Evolutionary conservation across 37 sponge, comb jelly and placozoan species (phyloP).

Genomic region (Mnemiopsis leidyi): DNA sequence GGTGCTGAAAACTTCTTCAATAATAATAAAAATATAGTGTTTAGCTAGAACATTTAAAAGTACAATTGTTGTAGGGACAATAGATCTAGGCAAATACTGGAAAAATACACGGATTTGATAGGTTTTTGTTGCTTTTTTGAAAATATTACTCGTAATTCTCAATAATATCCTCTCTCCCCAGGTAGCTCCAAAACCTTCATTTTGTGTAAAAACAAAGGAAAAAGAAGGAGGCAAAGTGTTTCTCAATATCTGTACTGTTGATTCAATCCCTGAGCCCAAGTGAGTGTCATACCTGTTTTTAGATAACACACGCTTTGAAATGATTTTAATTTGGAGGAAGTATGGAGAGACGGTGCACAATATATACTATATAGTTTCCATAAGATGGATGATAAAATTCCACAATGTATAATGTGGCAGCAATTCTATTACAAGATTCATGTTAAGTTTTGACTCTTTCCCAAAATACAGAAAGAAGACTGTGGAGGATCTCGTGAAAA

Average conservation of each 20-base stretch:
- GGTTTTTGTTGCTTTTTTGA: too few relatives aligned
- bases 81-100: too few relatives aligned
- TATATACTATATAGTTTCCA: neutral
- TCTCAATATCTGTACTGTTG: constrained; percentile 16
- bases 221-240: constrained; percentile 17
- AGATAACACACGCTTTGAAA: neutral
- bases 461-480: constrained; percentile 25
- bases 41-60: too few relatives aligned
- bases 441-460: neutral
- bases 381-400: too few relatives aligned
- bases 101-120: too few relatives aligned
- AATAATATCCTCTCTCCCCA: too few relatives aligned
- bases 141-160: too few relatives aligned
- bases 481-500: constrained; percentile 29
- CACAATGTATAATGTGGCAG: too few relatives aligned
- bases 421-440: neutral
- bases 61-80: too few relatives aligned
- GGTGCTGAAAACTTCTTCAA: too few relatives aligned
- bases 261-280: constrained; percentile 54
- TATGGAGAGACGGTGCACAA: neutral
- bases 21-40: too few relatives aligned
- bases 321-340: neutral
- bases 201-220: constrained; percentile 58
- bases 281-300: too few relatives aligned
- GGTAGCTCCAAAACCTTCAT: constrained; percentile 47